phyloP scores from a whole-genome alignment of 1,140 invertebrate genomes.

The Oedothorax gibbosus region DNA sequence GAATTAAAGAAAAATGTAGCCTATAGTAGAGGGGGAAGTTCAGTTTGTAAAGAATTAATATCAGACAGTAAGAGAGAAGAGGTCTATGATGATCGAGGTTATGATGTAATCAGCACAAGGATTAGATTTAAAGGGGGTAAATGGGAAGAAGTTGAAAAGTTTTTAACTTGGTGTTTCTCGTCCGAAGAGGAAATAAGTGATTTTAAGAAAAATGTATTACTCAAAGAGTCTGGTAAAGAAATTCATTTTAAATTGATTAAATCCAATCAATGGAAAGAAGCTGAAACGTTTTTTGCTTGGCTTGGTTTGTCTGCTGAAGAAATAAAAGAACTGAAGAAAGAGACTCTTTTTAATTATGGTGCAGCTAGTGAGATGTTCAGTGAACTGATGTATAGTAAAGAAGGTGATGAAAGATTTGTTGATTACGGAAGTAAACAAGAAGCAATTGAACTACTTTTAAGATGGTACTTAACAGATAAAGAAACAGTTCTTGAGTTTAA shows the following conservation, averaged over 20 bases:
- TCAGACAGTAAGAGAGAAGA: background rate
- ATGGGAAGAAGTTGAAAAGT: constrained; percentile 50
- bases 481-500: constrained; percentile 46
- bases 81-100: constrained; percentile 25
- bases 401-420: constrained; percentile 28
- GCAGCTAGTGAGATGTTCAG: constrained; percentile 40
- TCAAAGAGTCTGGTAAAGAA: constrained; percentile 21
- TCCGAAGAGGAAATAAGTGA: constrained; percentile 52
- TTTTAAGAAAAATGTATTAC: constrained; percentile 42
- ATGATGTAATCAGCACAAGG: no score
- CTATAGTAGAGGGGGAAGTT: no score
- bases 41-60: no score
- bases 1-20: background rate
- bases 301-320: constrained; percentile 44
- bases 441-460: constrained; percentile 50
- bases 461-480: constrained; percentile 51
- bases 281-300: constrained; percentile 42
- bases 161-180: constrained; percentile 54
- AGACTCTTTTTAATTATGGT: constrained; percentile 28
- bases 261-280: constrained; percentile 17
- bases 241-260: constrained; percentile 48
- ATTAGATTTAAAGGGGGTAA: background rate
- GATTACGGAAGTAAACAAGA: constrained; percentile 51
- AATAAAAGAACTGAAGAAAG: constrained; percentile 40
- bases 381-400: constrained; percentile 42